Evolutionary conservation across 2,888 invertebrate species (phyloP).

Genomic region (Dynastes grantii): DNA sequence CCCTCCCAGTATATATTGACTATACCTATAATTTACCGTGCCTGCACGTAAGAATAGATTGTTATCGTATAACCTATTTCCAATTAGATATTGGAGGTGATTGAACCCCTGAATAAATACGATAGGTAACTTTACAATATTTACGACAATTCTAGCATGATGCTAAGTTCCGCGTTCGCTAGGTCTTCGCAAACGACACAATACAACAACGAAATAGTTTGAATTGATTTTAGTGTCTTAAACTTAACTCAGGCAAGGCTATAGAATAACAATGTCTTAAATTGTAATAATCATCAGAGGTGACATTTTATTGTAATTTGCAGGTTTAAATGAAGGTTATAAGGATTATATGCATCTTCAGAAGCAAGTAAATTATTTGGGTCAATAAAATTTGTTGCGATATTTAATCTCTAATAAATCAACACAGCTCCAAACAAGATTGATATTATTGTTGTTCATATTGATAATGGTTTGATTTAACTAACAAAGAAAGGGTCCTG

Average conservation of each 20-base stretch:
- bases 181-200: neutral
- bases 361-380: too few species aligned
- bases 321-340: too few species aligned
- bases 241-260: neutral
- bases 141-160: constrained; percentile 9
- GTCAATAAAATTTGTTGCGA: too few species aligned
- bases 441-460: too few species aligned
- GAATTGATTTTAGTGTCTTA: too few species aligned
- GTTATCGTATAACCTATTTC: constrained; percentile 51
- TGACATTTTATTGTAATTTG: neutral
- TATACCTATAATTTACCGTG: constrained; percentile 30
- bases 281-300: too few species aligned
- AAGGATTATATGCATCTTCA: too few species aligned
- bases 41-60: constrained; percentile 38
- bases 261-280: too few species aligned
- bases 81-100: constrained; percentile 50
- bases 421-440: too few species aligned
- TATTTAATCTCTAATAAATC: too few species aligned
- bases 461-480: too few species aligned
- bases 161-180: constrained; percentile 10
- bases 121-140: constrained; percentile 30
- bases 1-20: neutral
- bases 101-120: constrained; percentile 49
- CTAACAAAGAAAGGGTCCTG: too few species aligned
- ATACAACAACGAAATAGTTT: neutral